Base-by-base conservation (phyloP, 2,888 invertebrate species). In the Lathronympha strigana region DNA sequence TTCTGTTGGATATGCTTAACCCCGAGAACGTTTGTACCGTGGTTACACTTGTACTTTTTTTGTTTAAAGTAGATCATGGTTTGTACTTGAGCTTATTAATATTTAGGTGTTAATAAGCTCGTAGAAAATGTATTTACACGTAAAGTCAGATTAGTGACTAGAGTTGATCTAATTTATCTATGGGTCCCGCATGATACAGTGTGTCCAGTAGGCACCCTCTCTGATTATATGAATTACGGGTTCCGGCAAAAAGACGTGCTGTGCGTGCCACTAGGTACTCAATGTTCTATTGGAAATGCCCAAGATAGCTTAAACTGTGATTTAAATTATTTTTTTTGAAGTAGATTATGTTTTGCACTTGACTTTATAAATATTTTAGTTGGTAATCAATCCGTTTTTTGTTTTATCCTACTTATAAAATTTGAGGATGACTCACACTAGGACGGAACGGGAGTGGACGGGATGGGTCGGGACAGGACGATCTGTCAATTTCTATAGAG, bases 221-320 rank as follows among this genome's bases (percentile, higher is more conserved):
- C 55, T 63, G 63, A 63, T 63, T 63, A 63, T 63, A 63, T 21
- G 63, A 55, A 63, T 63, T 63, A 63, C 21, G 21, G 13, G 53
- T 53, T 31, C 17, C 33, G 25, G 53, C 61, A 61, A 61, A 61
- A 61, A 53, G 60, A 60, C 36, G 33, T 38, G 25, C 28, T 50
- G 40, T 61, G 61, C 40, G 40, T 51, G 19, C 40, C 40, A 40
- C 31, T 38, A 17, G n/a, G n/a, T 38, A 50, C 17, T 36, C 38
- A 38, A 51, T 36, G 15, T 28, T 55, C 25, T 45, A 45, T 57
- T 45, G 21, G 31, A 45, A 43, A 17, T n/a, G 4, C n/a, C n/a
- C 28, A 9, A 13, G 28, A 45, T 31, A 13, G n/a, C 28, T 28
- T 13, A 1, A 28, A 5, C 17, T 53, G 21, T 21, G n/a, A n/a